These are phyloP conservation scores for Sturnira hondurensis DNA, from an alignment of 2,113 vertebrate species.

Conservation along the genomic window DNA sequence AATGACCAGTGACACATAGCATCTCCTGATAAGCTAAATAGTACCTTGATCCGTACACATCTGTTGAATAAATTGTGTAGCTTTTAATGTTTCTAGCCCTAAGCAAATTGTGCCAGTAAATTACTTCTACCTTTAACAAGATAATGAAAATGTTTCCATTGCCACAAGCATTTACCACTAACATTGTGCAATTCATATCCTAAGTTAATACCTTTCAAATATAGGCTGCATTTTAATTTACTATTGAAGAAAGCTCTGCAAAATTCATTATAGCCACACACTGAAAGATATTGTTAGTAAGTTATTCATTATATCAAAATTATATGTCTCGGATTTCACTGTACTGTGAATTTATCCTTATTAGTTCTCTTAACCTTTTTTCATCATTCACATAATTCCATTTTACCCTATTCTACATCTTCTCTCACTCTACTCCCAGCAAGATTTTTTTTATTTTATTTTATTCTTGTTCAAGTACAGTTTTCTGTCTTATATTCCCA, in stretches of 20 bases:
- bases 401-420: neutral
- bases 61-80: neutral
- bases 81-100: neutral
- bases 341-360: neutral
- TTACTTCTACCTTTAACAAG: neutral
- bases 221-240: constrained; percentile 9
- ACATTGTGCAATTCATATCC: neutral
- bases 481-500: too few species aligned
- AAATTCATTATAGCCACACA: neutral
- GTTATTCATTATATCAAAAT: neutral
- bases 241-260: neutral
- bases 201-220: neutral
- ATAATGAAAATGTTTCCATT: neutral
- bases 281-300: constrained; percentile 8
- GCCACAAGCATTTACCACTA: neutral
- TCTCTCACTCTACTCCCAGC: neutral
- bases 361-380: neutral
- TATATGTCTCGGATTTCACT: neutral
- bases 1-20: neutral
- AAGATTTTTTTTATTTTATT: too few species aligned
- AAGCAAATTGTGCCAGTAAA: neutral
- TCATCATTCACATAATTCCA: neutral
- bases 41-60: neutral
- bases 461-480: too few species aligned
- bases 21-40: neutral